Conservation (phyloP, 1,140 invertebrate genomes). For the Heliconius congener region DNA sequence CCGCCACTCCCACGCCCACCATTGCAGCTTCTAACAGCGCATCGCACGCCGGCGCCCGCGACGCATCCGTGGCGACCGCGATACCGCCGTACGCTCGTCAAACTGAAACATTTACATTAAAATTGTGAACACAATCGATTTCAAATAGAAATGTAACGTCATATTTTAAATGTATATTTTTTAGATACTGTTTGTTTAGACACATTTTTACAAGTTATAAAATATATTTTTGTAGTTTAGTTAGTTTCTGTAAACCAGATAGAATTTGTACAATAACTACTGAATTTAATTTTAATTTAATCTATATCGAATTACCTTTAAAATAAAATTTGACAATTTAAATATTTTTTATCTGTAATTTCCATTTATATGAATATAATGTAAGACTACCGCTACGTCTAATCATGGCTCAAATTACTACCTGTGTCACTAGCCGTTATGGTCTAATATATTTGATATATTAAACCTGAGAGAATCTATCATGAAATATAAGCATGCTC, state of each 20-base stretch:
- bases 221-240: not conserved
- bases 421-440: conserved; percentile 40
- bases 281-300: too few species aligned
- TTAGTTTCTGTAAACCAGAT: too few species aligned
- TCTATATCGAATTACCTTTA: too few species aligned
- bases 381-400: not conserved
- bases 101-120: conserved; percentile 55
- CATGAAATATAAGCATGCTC: conserved; percentile 43
- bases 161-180: not conserved
- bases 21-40: conserved; percentile 62
- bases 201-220: not conserved
- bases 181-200: not conserved
- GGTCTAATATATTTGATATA: conserved; percentile 40
- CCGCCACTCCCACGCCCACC: conserved; percentile 73
- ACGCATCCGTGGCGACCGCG: conserved; percentile 57
- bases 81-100: conserved; percentile 46
- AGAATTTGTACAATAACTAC: not conserved
- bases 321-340: too few species aligned
- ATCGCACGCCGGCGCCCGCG: conserved; percentile 63
- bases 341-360: too few species aligned
- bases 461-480: conserved; percentile 41
- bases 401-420: conserved; percentile 21
- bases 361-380: too few species aligned
- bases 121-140: not conserved
- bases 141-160: not conserved